These are phyloP conservation scores for Luidia sarsii DNA, from an alignment of 53 echinoderm and acorn worm genomes.

Conservation along the genomic window DNA sequence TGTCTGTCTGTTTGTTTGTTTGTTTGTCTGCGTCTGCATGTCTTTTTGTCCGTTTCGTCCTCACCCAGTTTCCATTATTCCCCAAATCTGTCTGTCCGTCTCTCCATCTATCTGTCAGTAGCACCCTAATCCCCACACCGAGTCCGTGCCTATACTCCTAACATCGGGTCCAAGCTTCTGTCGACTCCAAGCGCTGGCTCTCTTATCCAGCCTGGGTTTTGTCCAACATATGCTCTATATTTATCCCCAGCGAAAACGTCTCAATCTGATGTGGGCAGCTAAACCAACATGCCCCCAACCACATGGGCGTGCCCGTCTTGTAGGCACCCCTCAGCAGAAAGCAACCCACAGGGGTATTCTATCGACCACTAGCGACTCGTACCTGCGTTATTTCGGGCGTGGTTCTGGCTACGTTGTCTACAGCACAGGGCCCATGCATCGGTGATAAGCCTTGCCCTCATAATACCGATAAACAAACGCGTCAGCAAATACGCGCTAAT, in stretches of 20 bases:
- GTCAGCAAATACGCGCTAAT: slow-evolving; percentile 38
- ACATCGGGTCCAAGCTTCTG: no score
- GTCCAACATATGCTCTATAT: no score
- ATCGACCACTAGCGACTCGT: background rate
- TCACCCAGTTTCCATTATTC: no score
- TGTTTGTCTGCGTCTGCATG: no score
- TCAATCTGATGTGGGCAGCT: slow-evolving; percentile 13
- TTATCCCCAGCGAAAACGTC: background rate
- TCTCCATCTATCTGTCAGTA: no score
- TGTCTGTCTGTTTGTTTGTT: background rate
- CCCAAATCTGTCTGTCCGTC: no score
- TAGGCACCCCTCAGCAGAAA: slow-evolving; percentile 38
- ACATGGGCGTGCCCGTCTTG: slow-evolving; percentile 16
- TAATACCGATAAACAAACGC: slow-evolving; percentile 37
- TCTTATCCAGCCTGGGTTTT: no score
- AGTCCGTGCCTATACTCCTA: no score
- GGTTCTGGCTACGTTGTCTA: background rate
- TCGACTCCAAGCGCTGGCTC: no score
- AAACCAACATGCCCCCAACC: background rate
- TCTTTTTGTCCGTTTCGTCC: no score
- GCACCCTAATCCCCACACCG: no score
- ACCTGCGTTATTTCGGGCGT: slow-evolving; percentile 52
- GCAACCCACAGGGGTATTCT: slow-evolving; percentile 12
- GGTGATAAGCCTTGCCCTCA: slow-evolving; percentile 19
- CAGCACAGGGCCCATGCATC: background rate